Base-by-base conservation (phyloP, 30 jellyfish, hydroid and myxozoan species). In the Pseudorhiza aurosa region DNA sequence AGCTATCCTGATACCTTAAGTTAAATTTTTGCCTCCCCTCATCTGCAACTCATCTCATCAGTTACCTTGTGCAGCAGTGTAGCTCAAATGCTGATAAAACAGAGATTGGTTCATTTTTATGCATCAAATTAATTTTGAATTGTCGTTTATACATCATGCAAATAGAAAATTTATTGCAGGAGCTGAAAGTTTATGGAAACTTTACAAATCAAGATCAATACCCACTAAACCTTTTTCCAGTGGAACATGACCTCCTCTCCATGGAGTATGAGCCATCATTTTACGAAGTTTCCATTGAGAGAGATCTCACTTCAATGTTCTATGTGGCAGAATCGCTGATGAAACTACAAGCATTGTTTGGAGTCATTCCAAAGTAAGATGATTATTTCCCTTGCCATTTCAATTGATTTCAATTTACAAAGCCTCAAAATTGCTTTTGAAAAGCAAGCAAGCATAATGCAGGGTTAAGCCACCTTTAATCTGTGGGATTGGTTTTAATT, bases 281-380 rank as follows among this genome's bases (percentile, higher is more conserved):
- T 57, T 80, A 75, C 85, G 99, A 94, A 40, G 87, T 96, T 51
- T 67, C 65, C 60, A 85, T 87, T 28, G 99, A 94, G 65, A 83
- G 79, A 46, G 99, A 87, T 55, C 75, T 65, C 8, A 72, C 97
- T 27, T 81, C 96, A 26, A 44, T 94, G 90, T 73, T 72, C 42
- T 65, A 87, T 46, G 99, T 94, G 28, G 96, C 96, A 3, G 92
- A 94, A 58, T 94, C 99, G 2, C 55, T 94, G 69, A 88, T 94
- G 97, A 87, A 95, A 39, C 24, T 94, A 39, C 97, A 94, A 47
- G 97, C 99, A 1, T 37, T 94, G 62, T 94, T 56, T 77, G 99
- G 99, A 18, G 91, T 80, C 39, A 82, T 88, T 7, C 99, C 99
- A 40, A 83, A 82, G 91, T 80, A 80, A 47, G 90, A 9, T 43